phyloP scores from a whole-genome alignment of 2,797 vertebrate species.

The Spondyliosoma cantharus region DNA sequence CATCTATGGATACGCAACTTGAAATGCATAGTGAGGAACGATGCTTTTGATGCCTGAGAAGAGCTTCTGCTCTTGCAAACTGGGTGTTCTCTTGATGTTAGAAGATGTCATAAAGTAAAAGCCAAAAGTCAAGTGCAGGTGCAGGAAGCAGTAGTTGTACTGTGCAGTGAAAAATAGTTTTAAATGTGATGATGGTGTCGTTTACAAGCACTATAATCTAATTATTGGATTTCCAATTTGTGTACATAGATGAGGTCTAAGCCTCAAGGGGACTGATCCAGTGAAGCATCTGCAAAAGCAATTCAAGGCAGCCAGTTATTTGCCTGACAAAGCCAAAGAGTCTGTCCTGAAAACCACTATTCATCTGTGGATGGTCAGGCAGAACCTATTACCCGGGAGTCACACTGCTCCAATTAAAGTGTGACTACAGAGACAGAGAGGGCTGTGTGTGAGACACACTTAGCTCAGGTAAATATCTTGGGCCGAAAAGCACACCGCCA shows the following conservation, averaged over 20 bases:
- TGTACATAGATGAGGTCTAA: constrained; percentile 16
- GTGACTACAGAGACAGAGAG: constrained; percentile 54
- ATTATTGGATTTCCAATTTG: constrained; percentile 30
- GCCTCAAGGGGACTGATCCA: constrained; percentile 12
- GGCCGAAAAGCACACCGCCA: constrained; percentile 40
- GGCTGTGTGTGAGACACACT: constrained; percentile 58
- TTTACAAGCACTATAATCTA: constrained; percentile 9
- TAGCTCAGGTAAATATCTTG: constrained; percentile 65
- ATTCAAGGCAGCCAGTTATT: constrained; percentile 37
- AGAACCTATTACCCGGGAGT: constrained; percentile 70
- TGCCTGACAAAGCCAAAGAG: constrained; percentile 51
- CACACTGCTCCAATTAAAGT: constrained; percentile 74
- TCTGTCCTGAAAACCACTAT: constrained; percentile 61
- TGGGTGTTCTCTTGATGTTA: constrained; percentile 11
- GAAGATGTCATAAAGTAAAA: constrained; percentile 8
- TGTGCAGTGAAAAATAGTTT: neutral
- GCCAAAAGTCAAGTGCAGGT: constrained; percentile 11
- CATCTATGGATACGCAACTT: constrained; percentile 81
- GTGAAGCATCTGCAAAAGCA: constrained; percentile 27
- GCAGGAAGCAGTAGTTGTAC: neutral
- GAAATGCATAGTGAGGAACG: constrained; percentile 73
- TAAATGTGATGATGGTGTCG: neutral
- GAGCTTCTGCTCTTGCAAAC: constrained; percentile 5
- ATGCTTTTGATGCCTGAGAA: constrained; percentile 8
- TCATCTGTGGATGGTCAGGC: constrained; percentile 71